Base-by-base conservation (phyloP, 2,888 invertebrate genomes). In the Tetragonula carbonaria region DNA sequence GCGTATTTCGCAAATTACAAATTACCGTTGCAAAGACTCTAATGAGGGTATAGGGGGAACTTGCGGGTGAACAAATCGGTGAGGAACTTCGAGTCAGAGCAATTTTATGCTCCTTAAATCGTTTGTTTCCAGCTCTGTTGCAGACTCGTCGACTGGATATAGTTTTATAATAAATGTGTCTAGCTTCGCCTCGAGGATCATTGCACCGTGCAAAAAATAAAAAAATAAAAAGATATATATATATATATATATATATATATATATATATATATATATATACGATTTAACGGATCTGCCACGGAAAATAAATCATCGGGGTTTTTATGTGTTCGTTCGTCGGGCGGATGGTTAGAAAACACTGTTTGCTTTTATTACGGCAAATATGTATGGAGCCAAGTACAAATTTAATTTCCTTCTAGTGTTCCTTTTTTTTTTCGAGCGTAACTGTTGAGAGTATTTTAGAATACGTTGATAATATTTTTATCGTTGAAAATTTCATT, bases 91-190 rank as follows among this genome's bases (percentile, higher is more conserved):
- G 72, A 80, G 63, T 71, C 74, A 78, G 81, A 11, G 33, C 3
- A 33, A 79, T 68, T 86, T 81, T 73, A 81, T 65, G 55, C 59
- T 84, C 50, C 79, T 81, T 86, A 78, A 86, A 84, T 78, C 68
- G 63, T 21, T 59, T 38, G 75, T 45, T 59, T 14, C 59, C 82
- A 66, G 75, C 70, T 33, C 33, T 74, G 72, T 66, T 55, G 57
- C 73, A 11, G 65, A 74, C 57, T 85, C 71, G 72, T 79, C 50
- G 71, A 55, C 71, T 23, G 55, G 28, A 23, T 38, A 55, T 57
- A 74, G 33, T 74, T 67, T 50, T 57, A 45, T 63, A 76, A 77
- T 63, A 63, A 71, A 77, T 78, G 72, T 28, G 53, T 78, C 77
- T 78, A 78, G 72, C 53, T 45, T 62, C 45, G 18, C 28, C 45